Percentiles rank a stretch among this genome's conserved stretches.
These are phyloP conservation scores for Apodemia zela DNA, from an alignment of 2,888 invertebrate species.

Conservation along the genomic window DNA sequence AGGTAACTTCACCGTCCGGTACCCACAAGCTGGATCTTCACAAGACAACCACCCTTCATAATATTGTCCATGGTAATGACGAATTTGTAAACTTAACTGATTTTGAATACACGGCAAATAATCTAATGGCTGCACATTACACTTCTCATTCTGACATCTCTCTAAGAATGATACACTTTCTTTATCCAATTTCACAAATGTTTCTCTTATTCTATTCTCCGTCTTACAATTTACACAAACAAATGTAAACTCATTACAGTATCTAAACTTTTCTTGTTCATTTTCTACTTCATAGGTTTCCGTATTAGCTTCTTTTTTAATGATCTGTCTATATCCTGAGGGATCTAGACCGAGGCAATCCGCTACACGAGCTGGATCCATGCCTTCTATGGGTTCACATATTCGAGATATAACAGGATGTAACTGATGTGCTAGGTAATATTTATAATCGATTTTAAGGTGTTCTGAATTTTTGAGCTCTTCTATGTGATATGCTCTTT, in stretches of 20 bases:
- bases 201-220: constrained; percentile 75
- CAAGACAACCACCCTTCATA: constrained; percentile 91
- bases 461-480: constrained; percentile 87
- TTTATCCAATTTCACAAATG: constrained; percentile 62
- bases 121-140: constrained; percentile 82
- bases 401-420: constrained; percentile 97
- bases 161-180: constrained; percentile 81
- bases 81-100: constrained; percentile 84
- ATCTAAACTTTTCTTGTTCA: constrained; percentile 77
- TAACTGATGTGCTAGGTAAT: constrained; percentile 96
- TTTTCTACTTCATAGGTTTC: constrained; percentile 73
- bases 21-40: constrained; percentile 92
- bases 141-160: constrained; percentile 87
- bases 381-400: constrained; percentile 97
- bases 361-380: constrained; percentile 94
- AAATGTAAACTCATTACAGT: constrained; percentile 84
- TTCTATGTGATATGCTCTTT: constrained; percentile 96
- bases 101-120: constrained; percentile 87
- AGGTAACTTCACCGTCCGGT: constrained; percentile 84
- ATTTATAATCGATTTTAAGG: constrained; percentile 90
- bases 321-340: constrained; percentile 65
- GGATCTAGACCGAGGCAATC: constrained; percentile 90
- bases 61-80: constrained; percentile 85
- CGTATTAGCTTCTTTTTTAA: constrained; percentile 66
- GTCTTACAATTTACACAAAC: constrained; percentile 81